Evolutionary conservation across 2,113 vertebrate species (phyloP).

Genomic region (Myocastor coypus): DNA sequence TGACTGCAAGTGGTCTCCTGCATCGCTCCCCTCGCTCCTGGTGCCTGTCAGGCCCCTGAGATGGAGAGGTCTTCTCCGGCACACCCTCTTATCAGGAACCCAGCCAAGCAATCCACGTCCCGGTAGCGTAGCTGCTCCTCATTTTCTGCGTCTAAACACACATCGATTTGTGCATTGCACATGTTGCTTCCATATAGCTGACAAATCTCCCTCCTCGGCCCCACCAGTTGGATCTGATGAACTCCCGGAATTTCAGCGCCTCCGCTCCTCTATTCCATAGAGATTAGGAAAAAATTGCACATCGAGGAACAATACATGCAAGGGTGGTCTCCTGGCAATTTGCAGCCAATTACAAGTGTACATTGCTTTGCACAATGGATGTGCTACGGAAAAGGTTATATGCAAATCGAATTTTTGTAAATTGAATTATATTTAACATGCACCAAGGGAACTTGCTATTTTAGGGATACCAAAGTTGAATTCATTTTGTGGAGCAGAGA

Average conservation of each 20-base stretch:
- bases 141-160: slow-evolving; percentile 36
- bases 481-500: slow-evolving; percentile 77
- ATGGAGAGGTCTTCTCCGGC: not conserved
- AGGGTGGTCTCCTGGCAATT: slow-evolving; percentile 79
- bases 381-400: slow-evolving; percentile 82
- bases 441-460: slow-evolving; percentile 81
- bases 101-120: not conserved
- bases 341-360: slow-evolving; percentile 81
- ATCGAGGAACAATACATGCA: slow-evolving; percentile 69
- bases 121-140: not conserved
- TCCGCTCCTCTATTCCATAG: slow-evolving; percentile 41
- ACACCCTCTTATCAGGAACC: not conserved
- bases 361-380: slow-evolving; percentile 81
- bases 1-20: not conserved
- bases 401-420: slow-evolving; percentile 83
- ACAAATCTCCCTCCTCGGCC: slow-evolving; percentile 41
- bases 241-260: slow-evolving; percentile 49
- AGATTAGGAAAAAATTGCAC: slow-evolving; percentile 75
- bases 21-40: slow-evolving; percentile 33
- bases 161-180: not conserved
- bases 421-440: slow-evolving; percentile 84
- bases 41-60: not conserved
- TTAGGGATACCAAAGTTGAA: slow-evolving; percentile 82
- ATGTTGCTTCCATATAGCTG: not conserved
- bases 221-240: slow-evolving; percentile 48